Evolutionary conservation across 2,888 invertebrate species (phyloP).

Genomic region (Geophilus truncorum): DNA sequence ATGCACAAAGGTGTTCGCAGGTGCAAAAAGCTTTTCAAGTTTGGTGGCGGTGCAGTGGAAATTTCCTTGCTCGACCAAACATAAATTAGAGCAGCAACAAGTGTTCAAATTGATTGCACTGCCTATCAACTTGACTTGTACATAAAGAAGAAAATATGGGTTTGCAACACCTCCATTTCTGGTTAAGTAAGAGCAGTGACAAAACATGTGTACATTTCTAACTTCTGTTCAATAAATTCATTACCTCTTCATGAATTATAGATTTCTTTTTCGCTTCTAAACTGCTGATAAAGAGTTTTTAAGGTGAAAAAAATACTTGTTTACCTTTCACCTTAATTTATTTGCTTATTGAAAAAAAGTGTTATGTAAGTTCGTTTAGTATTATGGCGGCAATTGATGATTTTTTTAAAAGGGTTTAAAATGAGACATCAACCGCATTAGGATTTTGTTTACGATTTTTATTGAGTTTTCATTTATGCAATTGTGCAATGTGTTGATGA

Average conservation of each 20-base stretch:
- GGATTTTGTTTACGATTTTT: too few species aligned
- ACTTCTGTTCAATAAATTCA: background rate
- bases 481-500: too few species aligned
- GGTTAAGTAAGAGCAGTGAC: background rate
- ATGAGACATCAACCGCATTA: too few species aligned
- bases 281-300: background rate
- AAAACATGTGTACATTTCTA: background rate
- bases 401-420: too few species aligned
- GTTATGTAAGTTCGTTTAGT: too few species aligned
- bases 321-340: too few species aligned
- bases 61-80: background rate
- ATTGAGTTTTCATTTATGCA: too few species aligned
- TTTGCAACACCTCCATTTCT: background rate
- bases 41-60: background rate
- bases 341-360: too few species aligned
- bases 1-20: background rate
- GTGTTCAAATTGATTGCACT: constrained; percentile 16
- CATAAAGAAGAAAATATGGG: background rate
- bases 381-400: too few species aligned
- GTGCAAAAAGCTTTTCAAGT: background rate
- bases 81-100: background rate
- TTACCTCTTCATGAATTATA: background rate
- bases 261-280: background rate
- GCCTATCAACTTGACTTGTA: background rate
- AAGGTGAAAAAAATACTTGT: too few species aligned